A percentile compares a stretch with the other conserved stretches of the same genome.
phyloP scores from a whole-genome alignment of 2,113 vertebrate species.

The Chloropsis cyanopogon region DNA sequence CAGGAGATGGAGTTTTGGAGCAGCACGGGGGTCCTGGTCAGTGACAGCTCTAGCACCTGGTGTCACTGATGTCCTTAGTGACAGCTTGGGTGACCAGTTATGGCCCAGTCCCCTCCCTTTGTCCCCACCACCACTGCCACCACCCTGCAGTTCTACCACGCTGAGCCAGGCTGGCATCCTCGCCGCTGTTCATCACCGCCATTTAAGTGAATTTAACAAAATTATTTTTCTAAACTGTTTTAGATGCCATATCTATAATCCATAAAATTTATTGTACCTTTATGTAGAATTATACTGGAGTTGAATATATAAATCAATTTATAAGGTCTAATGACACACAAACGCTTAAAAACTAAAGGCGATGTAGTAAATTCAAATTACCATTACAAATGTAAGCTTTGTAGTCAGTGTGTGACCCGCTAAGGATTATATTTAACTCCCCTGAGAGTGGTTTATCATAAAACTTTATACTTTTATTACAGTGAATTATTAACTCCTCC shows the following conservation, averaged over 20 bases:
- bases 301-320: constrained; percentile 84
- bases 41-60: neutral
- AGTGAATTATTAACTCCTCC: constrained; percentile 85
- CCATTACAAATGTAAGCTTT: constrained; percentile 85
- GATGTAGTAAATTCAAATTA: constrained; percentile 85
- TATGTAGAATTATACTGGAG: constrained; percentile 80
- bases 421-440: constrained; percentile 86
- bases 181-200: constrained; percentile 34
- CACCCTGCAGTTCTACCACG: neutral
- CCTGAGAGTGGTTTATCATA: constrained; percentile 85
- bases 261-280: constrained; percentile 83
- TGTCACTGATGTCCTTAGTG: neutral
- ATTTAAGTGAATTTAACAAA: constrained; percentile 74
- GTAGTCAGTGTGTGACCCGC: constrained; percentile 82
- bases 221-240: constrained; percentile 83
- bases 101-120: neutral
- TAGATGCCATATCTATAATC: constrained; percentile 81
- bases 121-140: neutral
- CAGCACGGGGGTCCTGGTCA: fast-evolving
- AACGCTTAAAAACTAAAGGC: constrained; percentile 84
- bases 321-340: constrained; percentile 84
- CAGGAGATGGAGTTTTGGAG: neutral
- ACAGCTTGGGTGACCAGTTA: neutral
- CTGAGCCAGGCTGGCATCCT: constrained; percentile 15
- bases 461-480: constrained; percentile 87